These are phyloP conservation scores for Busseola fusca DNA, from an alignment of 2,888 invertebrate species.

Conservation along the genomic window DNA sequence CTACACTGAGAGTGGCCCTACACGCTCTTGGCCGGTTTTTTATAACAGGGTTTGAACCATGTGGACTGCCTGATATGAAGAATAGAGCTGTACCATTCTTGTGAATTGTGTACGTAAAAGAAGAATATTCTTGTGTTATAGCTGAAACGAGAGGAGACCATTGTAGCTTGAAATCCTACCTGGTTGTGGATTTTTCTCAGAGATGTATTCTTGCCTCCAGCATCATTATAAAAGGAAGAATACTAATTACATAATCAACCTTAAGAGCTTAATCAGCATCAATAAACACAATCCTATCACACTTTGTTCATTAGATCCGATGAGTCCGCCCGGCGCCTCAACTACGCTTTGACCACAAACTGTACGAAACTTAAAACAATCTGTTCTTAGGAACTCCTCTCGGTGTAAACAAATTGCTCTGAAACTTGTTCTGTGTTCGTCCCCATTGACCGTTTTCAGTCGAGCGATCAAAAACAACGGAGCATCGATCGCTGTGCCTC, in stretches of 20 bases:
- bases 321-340: neutral
- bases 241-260: neutral
- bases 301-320: conserved; percentile 11
- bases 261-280: neutral
- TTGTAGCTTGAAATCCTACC: neutral
- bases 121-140: neutral
- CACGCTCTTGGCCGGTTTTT: no score
- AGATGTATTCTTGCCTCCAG: neutral
- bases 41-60: neutral
- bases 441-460: conserved; percentile 27
- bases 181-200: neutral
- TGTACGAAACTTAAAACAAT: conserved; percentile 16
- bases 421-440: conserved; percentile 11
- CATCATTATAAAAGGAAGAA: neutral
- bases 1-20: no score
- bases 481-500: conserved; percentile 38
- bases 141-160: neutral
- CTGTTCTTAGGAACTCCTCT: conserved; percentile 23
- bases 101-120: neutral
- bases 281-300: conserved; percentile 8
- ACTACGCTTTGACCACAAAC: conserved; percentile 25
- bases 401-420: conserved; percentile 21
- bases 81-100: neutral
- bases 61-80: neutral
- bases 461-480: conserved; percentile 55